Percentiles rank a stretch among this genome's conserved stretches.
Evolutionary conservation across 2,888 invertebrate species (phyloP).

Genomic region (Diarsia dahlii): DNA sequence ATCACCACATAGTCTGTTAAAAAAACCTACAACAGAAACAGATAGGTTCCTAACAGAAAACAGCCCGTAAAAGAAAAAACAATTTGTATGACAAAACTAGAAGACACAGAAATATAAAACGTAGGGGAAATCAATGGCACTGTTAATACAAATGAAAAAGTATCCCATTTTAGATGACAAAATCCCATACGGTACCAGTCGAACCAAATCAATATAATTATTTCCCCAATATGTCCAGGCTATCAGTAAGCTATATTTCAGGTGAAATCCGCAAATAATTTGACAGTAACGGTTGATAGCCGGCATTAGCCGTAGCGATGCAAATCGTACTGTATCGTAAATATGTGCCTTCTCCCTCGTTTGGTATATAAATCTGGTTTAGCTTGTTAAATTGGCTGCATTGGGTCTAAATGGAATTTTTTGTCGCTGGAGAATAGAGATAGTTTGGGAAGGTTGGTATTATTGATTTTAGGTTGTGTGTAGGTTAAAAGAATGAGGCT

Average conservation of each 20-base stretch:
- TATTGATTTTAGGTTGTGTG: slow-evolving; percentile 34
- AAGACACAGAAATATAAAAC: not conserved
- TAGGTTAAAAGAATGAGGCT: not conserved
- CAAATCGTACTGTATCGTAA: slow-evolving; percentile 64
- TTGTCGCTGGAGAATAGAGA: slow-evolving; percentile 23
- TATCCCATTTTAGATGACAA: not conserved
- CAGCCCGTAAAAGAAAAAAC: not conserved
- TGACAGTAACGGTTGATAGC: slow-evolving; percentile 52
- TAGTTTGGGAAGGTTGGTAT: slow-evolving; percentile 14
- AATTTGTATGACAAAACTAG: no score
- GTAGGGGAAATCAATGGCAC: not conserved
- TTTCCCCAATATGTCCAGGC: slow-evolving; percentile 24
- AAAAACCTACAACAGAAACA: not conserved
- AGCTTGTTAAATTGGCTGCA: slow-evolving; percentile 47
- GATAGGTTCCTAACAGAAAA: no score
- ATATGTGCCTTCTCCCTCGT: slow-evolving; percentile 53
- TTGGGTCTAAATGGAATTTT: slow-evolving; percentile 51
- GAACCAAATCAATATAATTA: slow-evolving; percentile 40
- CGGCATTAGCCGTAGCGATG: slow-evolving; percentile 58
- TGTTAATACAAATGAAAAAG: not conserved
- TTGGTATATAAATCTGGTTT: slow-evolving; percentile 64
- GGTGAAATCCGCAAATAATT: slow-evolving; percentile 64
- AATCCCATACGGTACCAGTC: not conserved
- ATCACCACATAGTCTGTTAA: not conserved
- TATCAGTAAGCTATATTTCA: slow-evolving; percentile 53